Conservation (phyloP, 1,140 invertebrate species). For the Hyphantria cunea region DNA sequence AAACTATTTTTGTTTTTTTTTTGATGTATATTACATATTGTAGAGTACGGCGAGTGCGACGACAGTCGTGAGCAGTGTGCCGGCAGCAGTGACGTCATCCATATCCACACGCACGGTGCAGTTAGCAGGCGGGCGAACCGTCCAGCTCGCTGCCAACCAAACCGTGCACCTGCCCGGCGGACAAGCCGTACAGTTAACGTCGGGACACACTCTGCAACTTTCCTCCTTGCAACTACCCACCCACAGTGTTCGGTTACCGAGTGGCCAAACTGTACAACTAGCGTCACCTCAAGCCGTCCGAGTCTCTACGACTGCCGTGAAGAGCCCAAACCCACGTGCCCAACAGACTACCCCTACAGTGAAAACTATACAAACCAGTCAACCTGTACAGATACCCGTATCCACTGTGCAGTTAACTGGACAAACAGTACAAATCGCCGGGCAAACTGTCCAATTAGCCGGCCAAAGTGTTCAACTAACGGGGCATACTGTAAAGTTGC, state of each 20-base stretch:
- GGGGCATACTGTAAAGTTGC: conserved; percentile 68
- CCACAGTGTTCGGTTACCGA: conserved; percentile 62
- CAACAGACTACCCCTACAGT: conserved; percentile 42
- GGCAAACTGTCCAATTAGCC: conserved; percentile 63
- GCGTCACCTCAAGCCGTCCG: conserved; percentile 53
- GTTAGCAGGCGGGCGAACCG: conserved; percentile 55
- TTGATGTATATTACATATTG: too few relatives aligned
- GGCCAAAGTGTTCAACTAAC: conserved; percentile 69
- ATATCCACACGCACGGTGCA: conserved; percentile 60
- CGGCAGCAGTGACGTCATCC: conserved; percentile 47
- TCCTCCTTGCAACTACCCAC: conserved; percentile 59
- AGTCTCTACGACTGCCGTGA: conserved; percentile 43
- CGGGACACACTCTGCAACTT: conserved; percentile 60
- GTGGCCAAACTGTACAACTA: conserved; percentile 68
- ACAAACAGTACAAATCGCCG: conserved; percentile 67
- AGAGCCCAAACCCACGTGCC: conserved; percentile 41
- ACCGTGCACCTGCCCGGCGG: conserved; percentile 60
- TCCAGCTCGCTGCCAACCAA: conserved; percentile 57
- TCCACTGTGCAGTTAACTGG: conserved; percentile 66
- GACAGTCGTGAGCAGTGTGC: conserved; percentile 53
- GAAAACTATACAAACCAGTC: conserved; percentile 42
- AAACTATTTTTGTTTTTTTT: too few relatives aligned
- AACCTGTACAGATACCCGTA: conserved; percentile 60
- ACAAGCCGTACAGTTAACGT: conserved; percentile 56
- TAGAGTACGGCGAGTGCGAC: conserved; percentile 53